Evolutionary conservation across 1,140 invertebrate genomes (phyloP), one percentile per base, ranked within the genome.

Genomic region (Drosophila kikkawai): DNA sequence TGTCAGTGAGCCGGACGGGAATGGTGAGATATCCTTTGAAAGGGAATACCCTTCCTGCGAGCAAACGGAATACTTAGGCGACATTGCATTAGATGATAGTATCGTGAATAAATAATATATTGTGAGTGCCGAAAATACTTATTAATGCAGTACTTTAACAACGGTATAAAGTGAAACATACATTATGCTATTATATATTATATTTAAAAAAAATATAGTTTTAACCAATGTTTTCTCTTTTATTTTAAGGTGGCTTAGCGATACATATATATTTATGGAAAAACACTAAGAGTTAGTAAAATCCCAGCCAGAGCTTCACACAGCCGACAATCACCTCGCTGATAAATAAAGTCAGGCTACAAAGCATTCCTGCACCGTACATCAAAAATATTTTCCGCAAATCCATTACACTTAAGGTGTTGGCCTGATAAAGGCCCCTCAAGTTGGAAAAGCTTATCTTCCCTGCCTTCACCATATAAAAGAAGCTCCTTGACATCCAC

Each of bases 391-490:
- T 70, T 9, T 65, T 9, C 6, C 36, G 39, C 13, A 83, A 15
- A 17, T 83, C 80, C 47, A 17, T 22, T 3, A n/a, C 22, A 17
- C 0, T 26, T 5, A 83, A 34, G 0, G 60, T 11, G 3, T 47
- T 48, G 0, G 65, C 29, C 6, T 39, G n/a, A 4, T 55, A 60
- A 0, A 19, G n/a, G 0, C 44, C 48, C 17, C 58, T 58, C 0
- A 59, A 26, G 4, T 73, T 44, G 2, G 37, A 34, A 1, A 61
- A 58, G 17, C 60, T 34, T 12, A 79, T 57, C 8, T 53, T 65
- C 3, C 83, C 78, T 5, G 82, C 82, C 12, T 70, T 56, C 0
- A 73, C 59, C 82, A 87, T 87, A 19, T 87, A 63, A 7, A 65
- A 61, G 15, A 82, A 82, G 7, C 83, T 76, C 17, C 37, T 51